Base-by-base conservation (phyloP, 2,888 invertebrate genomes). In the Chironomus tentans region DNA sequence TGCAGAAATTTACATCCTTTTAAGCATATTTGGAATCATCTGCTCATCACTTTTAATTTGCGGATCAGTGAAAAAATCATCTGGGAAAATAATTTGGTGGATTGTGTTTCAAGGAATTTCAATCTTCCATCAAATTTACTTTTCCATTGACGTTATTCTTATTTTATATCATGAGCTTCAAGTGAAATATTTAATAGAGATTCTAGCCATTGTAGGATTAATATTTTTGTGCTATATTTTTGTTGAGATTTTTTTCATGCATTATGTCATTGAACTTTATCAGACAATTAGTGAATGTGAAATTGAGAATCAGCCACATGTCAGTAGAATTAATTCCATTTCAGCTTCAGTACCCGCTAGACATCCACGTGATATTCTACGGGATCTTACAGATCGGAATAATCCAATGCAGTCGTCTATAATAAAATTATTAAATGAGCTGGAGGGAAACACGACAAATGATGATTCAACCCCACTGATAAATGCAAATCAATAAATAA, bases 71-170 rank as follows among this genome's bases (percentile, higher is more conserved):
- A 69, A 10, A 46, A 69, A 47, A 38, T 47, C 47, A 18, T 38
- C 69, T 12, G 69, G 38, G n/a, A 69, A 69, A 12, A 69, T 69
- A n/a, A 24, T 69, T 10, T 69, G 69, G 69, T 69, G 69, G 69
- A 46, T 69, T 46, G 13, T 13, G 5, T 69, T 7, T 38, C 69
- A 69, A 69, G 69, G 69, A 13, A 69, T 69, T 38, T 28, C 69
- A 18, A 18, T 69, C 12, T 69, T 69, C 38, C 69, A 69, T 69
- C 38, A 69, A 47, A 69, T n/a, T 46, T 69, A 38, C 46, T 69
- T 69, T n/a, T 28, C 69, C 4, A 18, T 69, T 38, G 69, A 69
- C 12, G 18, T 69, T 0, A 13, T 69, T 13, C n/a, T 69, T 0
- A 28, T 69, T 21, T 5, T 46, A 15, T 38, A 46, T 18, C 18